Evolutionary conservation across 1,140 invertebrate genomes (phyloP).

Genomic region (Hormaphis cornu): DNA sequence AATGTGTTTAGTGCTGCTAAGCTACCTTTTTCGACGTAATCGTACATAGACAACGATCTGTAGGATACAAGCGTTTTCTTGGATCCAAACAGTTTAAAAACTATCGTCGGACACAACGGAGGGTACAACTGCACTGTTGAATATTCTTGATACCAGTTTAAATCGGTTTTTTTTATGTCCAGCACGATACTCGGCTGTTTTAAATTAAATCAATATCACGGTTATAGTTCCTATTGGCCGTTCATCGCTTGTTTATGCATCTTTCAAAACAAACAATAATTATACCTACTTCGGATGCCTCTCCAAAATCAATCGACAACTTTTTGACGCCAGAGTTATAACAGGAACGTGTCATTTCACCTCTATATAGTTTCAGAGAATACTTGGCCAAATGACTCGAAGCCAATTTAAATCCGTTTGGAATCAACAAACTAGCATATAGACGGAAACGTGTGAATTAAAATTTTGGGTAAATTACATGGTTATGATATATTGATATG

Average conservation of each 20-base stretch:
- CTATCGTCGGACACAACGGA: neutral
- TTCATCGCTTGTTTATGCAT: neutral
- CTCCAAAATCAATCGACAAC: conserved; percentile 14
- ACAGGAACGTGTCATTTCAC: neutral
- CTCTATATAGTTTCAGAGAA: neutral
- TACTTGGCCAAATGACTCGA: conserved; percentile 16
- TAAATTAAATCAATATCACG: neutral
- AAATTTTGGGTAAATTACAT: no score
- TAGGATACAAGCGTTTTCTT: neutral
- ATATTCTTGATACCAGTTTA: neutral
- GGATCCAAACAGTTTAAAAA: neutral
- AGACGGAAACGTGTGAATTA: no score
- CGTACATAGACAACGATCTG: neutral
- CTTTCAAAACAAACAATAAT: neutral
- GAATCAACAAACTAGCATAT: neutral
- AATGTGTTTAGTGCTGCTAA: neutral
- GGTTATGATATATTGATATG: no score
- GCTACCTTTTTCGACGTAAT: neutral
- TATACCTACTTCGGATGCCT: neutral
- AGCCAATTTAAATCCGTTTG: neutral
- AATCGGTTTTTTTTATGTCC: neutral
- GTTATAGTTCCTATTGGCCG: no score
- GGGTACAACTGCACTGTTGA: conserved; percentile 2
- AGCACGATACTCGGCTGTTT: neutral
- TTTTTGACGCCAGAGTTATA: neutral